Conservation (phyloP, 2,888 invertebrate species). For the Parthenolecanium corni region DNA sequence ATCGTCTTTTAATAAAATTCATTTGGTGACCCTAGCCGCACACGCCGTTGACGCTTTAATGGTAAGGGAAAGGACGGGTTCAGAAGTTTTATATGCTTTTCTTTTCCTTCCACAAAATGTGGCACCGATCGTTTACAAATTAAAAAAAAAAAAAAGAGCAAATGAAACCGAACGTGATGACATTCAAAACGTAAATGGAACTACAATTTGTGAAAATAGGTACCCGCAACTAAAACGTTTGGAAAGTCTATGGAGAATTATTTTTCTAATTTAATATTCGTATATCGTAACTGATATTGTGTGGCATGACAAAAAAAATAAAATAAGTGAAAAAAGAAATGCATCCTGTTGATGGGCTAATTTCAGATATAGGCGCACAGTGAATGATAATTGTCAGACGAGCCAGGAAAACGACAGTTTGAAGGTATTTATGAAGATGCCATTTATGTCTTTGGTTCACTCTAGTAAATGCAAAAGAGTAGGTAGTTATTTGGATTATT, state of each 20-base stretch:
- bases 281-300: neutral
- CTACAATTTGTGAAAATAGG: neutral
- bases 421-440: too few species aligned
- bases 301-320: neutral
- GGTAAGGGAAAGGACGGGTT: constrained; percentile 9
- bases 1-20: neutral
- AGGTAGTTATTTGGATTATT: too few species aligned
- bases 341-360: constrained; percentile 23
- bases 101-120: neutral
- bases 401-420: too few species aligned
- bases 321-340: neutral
- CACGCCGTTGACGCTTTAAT: constrained; percentile 19
- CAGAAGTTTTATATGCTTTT: constrained; percentile 16
- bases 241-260: constrained; percentile 1
- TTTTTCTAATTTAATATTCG: constrained; percentile 7
- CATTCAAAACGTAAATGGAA: constrained; percentile 15
- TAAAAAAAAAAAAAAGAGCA: constrained; percentile 10
- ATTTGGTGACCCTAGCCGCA: constrained; percentile 10
- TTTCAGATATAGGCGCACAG: neutral
- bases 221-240: constrained; percentile 8
- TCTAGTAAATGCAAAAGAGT: too few species aligned
- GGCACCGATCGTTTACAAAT: constrained; percentile 7
- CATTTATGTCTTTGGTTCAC: too few species aligned
- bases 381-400: constrained; percentile 3
- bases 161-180: constrained; percentile 26